Base-by-base conservation (phyloP, 2,113 vertebrate genomes). In the Aviceda subcristata region DNA sequence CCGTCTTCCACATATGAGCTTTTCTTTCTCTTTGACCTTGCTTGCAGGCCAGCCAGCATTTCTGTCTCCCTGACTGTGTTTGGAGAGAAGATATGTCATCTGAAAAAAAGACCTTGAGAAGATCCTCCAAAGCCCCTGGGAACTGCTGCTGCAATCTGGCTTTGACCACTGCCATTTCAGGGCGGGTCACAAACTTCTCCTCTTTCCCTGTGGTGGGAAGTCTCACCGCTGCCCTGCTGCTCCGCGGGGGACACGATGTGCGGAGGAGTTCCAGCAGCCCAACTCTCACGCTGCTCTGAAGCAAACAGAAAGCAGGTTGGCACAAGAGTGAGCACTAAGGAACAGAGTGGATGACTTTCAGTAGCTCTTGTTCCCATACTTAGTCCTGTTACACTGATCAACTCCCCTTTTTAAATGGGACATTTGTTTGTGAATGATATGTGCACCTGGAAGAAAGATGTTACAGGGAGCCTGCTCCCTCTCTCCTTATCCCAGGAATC, bases 371-470 rank as follows among this genome's bases (percentile, higher is more conserved):
- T 30, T 78, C 23, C 46, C 23, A 14, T 30, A 38, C 12, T 46
- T 38, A n/a, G 3, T 6, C 63, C 43, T 91, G 67, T 38, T 8
- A 21, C 5, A 18, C 12, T 30, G 21, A 32, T 3, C n/a, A 59
- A 6, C 9, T 50, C n/a, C 4, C 19, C 39, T 29, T 89, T 74
- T 57, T 21, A 62, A 81, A 55, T 7, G 5, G 16, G 50, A 20
- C 2, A 32, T 34, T 43, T 59, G 3, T 30, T 71, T 57, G 45
- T 34, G 38, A 76, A 48, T 1, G 0, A 43, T 11, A 18, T 0
- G 2, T 3, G 5, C 11, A 9, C 30, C 34, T 53, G 32, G 34
- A 53, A 74, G 27, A 48, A 43, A 78, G 23, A n/a, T 21, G 21
- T 50, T 6, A 10, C 8, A 67, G n/a, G 22, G 11, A 51, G 6